Conservation (phyloP, 1,140 invertebrate genomes). For the Drosophila lowei region DNA sequence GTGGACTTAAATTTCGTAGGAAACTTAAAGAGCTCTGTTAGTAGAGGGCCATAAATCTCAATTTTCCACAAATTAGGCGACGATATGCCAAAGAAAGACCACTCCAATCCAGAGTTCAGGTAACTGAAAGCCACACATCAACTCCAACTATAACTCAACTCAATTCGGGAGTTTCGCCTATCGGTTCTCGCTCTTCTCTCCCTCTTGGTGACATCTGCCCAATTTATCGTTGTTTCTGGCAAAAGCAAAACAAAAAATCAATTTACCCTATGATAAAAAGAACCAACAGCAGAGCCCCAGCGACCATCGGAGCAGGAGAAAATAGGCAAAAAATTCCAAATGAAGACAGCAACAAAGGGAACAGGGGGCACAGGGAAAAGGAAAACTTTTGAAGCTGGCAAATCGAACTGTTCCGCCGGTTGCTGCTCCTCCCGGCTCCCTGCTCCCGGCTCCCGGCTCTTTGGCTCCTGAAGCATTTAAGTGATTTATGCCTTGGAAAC, state of each 20-base stretch:
- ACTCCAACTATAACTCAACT: conserved; percentile 69
- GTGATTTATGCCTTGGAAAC: conserved; percentile 81
- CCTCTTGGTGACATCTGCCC: conserved; percentile 70
- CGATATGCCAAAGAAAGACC: conserved; percentile 61
- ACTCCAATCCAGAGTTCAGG: conserved; percentile 21
- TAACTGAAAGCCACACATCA: conserved; percentile 69
- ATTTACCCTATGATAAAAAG: conserved; percentile 73
- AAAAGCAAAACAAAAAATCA: conserved; percentile 69
- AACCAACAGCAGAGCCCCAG: conserved; percentile 18
- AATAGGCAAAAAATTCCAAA: conserved; percentile 8
- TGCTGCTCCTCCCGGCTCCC: neutral
- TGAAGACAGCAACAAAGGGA: conserved; percentile 7
- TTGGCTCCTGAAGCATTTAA: conserved; percentile 61
- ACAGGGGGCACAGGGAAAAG: neutral
- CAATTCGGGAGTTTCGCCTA: conserved; percentile 30
- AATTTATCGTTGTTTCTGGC: conserved; percentile 78
- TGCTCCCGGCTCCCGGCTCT: neutral
- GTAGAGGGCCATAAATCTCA: conserved; percentile 67
- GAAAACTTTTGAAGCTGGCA: conserved; percentile 52
- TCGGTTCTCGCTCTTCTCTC: conserved; percentile 18
- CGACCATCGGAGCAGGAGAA: neutral
- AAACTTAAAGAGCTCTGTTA: conserved; percentile 50
- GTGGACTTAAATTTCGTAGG: conserved; percentile 15
- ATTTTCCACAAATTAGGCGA: conserved; percentile 77
- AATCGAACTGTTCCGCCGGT: conserved; percentile 61